Base-by-base conservation (phyloP, 2,888 invertebrate genomes). In the Gibbula magus region DNA sequence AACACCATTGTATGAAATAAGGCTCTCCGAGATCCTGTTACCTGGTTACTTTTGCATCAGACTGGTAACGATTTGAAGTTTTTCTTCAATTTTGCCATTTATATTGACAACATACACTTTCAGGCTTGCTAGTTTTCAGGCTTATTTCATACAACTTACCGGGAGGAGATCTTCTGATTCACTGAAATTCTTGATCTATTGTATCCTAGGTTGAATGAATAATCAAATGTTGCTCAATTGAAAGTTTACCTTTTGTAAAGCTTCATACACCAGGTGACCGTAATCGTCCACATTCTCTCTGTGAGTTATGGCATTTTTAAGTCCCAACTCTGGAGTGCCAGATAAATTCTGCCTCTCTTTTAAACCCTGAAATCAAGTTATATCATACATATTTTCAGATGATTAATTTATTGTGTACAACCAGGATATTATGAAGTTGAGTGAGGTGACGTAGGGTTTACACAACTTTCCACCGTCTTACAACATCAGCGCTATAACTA, bases 201-300 rank as follows among this genome's bases (percentile, higher is more conserved):
- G 35, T 5, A 3, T 35, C 35, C 5, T 45, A 45, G 5, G 45
- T 45, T 8, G 45, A 45, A 45, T 45, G 1, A 45, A 45, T 10
- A 13, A 45, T 45, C 10, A 10, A 45, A 45, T 45, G 5, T 45
- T 45, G 8, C 13, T 45, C 13, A 13, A 10, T 10, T 13, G 13
- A 45, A 13, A 10, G 1, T 18, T 73, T 81, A 93, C 93, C 89
- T 91, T 90, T 84, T 93, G 93, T 10, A 96, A 93, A 8, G 94
- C 94, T 80, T 94, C 93, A 20, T 95, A 94, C 75, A 96, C 93
- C 92, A 95, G 95, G 89, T 95, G 94, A 0, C 96, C 96, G 91
- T 95, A 95, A 77, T 92, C 92, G 81, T 92, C 92, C 70, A 92
- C 91, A 86, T 91, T 91, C 78, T 91, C 91, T 76, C 90, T 84